Evolutionary conservation across 2,888 invertebrate species (phyloP).

Genomic region (Chelonus formosanus): DNA sequence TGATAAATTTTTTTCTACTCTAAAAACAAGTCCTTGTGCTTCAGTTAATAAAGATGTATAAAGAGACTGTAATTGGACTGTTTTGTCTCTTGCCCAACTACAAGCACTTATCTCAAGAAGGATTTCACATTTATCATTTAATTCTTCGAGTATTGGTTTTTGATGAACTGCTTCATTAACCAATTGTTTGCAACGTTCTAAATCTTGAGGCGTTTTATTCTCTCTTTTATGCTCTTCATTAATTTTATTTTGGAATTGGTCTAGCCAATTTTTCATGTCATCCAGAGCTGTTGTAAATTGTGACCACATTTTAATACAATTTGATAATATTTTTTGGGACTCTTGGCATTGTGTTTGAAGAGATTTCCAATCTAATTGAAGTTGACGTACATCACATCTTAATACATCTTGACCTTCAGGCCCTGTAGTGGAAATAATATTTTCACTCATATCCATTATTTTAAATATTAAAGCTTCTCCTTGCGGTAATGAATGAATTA

Average conservation of each 20-base stretch:
- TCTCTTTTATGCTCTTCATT: conserved; percentile 72
- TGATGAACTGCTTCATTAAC: conserved; percentile 79
- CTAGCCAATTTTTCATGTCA: conserved; percentile 79
- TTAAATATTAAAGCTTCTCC: conserved; percentile 79
- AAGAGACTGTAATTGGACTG: conserved; percentile 82
- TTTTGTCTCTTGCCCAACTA: conserved; percentile 85
- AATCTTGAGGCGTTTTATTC: conserved; percentile 81
- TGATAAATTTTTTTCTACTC: conserved; percentile 88
- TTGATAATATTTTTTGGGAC: conserved; percentile 77
- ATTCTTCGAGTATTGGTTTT: conserved; percentile 81
- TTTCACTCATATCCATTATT: conserved; percentile 77
- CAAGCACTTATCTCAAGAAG: conserved; percentile 88
- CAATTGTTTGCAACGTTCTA: conserved; percentile 78
- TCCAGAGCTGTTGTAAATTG: conserved; percentile 79
- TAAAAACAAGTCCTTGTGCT: conserved; percentile 83
- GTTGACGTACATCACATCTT: conserved; percentile 81
- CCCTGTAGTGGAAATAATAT: conserved; percentile 80
- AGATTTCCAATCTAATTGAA: conserved; percentile 84
- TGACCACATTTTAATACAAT: conserved; percentile 83
- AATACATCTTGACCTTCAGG: conserved; percentile 85
- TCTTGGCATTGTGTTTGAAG: conserved; percentile 80
- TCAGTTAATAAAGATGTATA: conserved; percentile 82
- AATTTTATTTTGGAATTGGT: conserved; percentile 74
- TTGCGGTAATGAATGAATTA: conserved; percentile 75
- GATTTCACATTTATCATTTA: conserved; percentile 87